A percentile compares a stretch with the other conserved stretches of the same genome.
Conservation (phyloP, 2,113 vertebrate genomes). For the Arothron firmamentum region DNA sequence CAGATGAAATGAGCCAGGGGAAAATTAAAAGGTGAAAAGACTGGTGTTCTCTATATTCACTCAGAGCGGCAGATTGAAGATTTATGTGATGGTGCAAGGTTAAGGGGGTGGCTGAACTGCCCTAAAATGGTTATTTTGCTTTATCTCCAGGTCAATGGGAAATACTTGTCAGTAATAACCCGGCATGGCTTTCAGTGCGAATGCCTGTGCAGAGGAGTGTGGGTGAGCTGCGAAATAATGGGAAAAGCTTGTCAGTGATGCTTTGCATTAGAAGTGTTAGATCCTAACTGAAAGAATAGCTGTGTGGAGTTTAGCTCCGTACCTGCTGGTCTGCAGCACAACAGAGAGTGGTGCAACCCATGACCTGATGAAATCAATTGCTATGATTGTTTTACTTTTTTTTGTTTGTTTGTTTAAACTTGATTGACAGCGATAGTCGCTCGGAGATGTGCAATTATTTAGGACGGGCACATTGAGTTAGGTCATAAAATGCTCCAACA, state of each 20-base stretch:
- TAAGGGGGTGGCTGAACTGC: constrained; percentile 41
- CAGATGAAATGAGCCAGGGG: constrained; percentile 36
- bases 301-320: constrained; percentile 30
- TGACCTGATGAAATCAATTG: too few species aligned
- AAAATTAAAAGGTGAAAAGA: constrained; percentile 44
- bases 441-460: too few species aligned
- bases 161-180: constrained; percentile 60
- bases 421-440: too few species aligned
- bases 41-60: constrained; percentile 14
- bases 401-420: too few species aligned
- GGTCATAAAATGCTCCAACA: too few species aligned
- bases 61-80: constrained; percentile 26
- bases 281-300: constrained; percentile 39
- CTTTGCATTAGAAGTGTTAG: constrained; percentile 54
- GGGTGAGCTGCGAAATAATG: constrained; percentile 50
- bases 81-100: constrained; percentile 48
- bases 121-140: constrained; percentile 49
- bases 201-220: constrained; percentile 14
- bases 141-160: constrained; percentile 57
- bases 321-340: constrained; percentile 4
- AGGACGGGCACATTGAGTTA: too few species aligned
- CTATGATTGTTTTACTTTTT: too few species aligned
- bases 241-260: constrained; percentile 61
- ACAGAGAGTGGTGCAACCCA: not conserved
- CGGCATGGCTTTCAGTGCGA: constrained; percentile 11